phyloP scores from a whole-genome alignment of 2,113 vertebrate genomes.

The Trematocara marginatum region DNA sequence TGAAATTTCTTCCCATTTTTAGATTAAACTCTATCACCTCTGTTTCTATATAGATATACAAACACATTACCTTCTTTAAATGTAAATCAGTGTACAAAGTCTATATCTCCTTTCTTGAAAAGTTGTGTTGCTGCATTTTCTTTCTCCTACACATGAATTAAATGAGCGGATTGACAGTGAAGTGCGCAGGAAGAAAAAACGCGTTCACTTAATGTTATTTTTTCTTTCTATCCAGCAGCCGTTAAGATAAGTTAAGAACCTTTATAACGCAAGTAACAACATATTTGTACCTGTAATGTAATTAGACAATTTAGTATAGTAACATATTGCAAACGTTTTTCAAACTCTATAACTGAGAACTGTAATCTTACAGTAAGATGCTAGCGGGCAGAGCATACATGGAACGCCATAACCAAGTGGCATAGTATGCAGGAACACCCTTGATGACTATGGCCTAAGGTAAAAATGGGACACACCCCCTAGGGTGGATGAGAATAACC shows the following conservation, averaged over 20 bases:
- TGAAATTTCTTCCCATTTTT: not conserved
- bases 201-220: fast-evolving
- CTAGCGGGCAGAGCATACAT: not conserved
- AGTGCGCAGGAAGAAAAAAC: not conserved
- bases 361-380: not conserved
- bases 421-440: not conserved
- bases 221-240: not conserved
- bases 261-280: not conserved
- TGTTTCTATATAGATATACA: not conserved
- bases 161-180: not conserved
- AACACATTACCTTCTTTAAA: not conserved
- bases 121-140: not conserved
- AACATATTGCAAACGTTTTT: not conserved
- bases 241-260: not conserved
- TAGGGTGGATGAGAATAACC: not conserved
- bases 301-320: not conserved
- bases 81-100: not conserved
- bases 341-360: not conserved
- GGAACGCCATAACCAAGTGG: not conserved
- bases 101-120: not conserved
- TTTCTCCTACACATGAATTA: not conserved
- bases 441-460: not conserved
- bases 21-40: not conserved
- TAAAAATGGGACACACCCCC: not conserved
- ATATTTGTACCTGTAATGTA: not conserved